Evolutionary conservation across 2,888 invertebrate species (phyloP).

Genomic region (Alloplasta piceator): DNA sequence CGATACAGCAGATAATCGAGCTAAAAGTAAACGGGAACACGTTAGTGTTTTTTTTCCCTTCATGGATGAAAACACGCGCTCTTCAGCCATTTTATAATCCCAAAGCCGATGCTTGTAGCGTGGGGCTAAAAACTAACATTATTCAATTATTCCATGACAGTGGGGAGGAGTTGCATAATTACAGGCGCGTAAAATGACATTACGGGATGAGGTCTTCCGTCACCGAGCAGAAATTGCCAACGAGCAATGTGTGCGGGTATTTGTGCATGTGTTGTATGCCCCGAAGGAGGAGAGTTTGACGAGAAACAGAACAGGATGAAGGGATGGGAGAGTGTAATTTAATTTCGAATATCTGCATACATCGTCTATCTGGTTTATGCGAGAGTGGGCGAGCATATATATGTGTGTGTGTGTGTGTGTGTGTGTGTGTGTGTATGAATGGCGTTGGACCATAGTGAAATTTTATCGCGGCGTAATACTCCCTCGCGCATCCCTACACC

Average conservation of each 20-base stretch:
- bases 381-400: background rate
- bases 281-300: background rate
- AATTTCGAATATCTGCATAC: constrained; percentile 45
- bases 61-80: background rate
- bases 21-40: constrained; percentile 49
- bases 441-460: constrained; percentile 26
- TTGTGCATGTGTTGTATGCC: background rate
- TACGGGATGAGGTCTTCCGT: constrained; percentile 18
- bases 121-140: background rate
- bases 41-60: constrained; percentile 10
- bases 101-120: background rate
- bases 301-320: background rate
- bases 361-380: constrained; percentile 27
- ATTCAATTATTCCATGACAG: background rate
- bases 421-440: background rate
- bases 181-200: constrained; percentile 9
- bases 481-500: background rate
- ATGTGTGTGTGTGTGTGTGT: background rate
- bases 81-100: constrained; percentile 1
- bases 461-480: constrained; percentile 25
- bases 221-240: constrained; percentile 4
- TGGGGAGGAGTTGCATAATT: constrained; percentile 5
- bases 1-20: constrained; percentile 34
- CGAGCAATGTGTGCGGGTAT: background rate
- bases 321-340: constrained; percentile 25